Evolutionary conservation across 2,113 vertebrate species (phyloP).

Genomic region (Scomber scombrus): DNA sequence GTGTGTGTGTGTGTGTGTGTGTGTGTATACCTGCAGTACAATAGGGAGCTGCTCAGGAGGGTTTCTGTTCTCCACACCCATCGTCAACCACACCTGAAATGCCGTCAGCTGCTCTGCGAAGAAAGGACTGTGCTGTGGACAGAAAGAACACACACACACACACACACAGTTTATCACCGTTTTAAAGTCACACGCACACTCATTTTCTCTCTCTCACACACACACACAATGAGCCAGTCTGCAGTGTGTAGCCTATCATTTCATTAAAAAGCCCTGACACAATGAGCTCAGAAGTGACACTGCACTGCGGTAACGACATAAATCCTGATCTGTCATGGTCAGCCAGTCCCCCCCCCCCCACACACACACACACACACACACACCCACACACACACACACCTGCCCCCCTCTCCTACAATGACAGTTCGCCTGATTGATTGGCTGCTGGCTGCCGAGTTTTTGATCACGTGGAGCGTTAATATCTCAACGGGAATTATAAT

Average conservation of each 20-base stretch:
- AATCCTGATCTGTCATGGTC: slow-evolving; percentile 72
- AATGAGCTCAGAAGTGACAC: slow-evolving; percentile 68
- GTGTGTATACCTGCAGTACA: slow-evolving; percentile 91
- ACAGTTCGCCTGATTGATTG: slow-evolving; percentile 69
- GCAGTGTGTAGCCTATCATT: slow-evolving; percentile 53
- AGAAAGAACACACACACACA: slow-evolving; percentile 30
- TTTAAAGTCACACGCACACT: slow-evolving; percentile 1
- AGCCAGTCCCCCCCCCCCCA: slow-evolving; percentile 33
- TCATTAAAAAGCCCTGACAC: slow-evolving; percentile 46
- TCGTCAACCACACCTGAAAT: slow-evolving; percentile 98
- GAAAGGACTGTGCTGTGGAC: slow-evolving; percentile 95
- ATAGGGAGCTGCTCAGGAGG: slow-evolving; percentile 98
- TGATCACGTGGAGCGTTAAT: slow-evolving; percentile 68
- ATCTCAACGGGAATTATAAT: slow-evolving; percentile 63
- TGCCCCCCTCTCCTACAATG: slow-evolving; percentile 8
- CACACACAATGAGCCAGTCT: slow-evolving; percentile 13
- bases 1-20: slow-evolving; percentile 31
- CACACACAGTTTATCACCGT: slow-evolving; percentile 15
- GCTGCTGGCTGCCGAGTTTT: slow-evolving; percentile 58
- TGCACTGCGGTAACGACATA: slow-evolving; percentile 69
- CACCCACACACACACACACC: background rate
- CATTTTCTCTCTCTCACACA: slow-evolving; percentile 10
- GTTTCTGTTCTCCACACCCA: slow-evolving; percentile 98
- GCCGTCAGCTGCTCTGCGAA: slow-evolving; percentile 97
- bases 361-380: background rate